These are phyloP conservation scores for Bellardia bayeri DNA, from an alignment of 2,888 invertebrate species.

Conservation along the genomic window DNA sequence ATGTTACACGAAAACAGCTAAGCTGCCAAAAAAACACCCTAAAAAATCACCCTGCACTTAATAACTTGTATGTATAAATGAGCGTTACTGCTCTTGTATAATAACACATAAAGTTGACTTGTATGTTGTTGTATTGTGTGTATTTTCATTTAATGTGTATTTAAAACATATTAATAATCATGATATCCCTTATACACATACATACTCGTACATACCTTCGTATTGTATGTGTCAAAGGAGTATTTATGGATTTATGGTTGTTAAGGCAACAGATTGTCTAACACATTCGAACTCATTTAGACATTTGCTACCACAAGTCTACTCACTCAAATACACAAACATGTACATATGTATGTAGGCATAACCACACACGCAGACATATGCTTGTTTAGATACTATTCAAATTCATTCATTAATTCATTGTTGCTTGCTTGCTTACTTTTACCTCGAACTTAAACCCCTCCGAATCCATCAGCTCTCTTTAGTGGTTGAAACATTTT, in stretches of 20 bases:
- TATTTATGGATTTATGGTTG: constrained; percentile 50
- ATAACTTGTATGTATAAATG: neutral
- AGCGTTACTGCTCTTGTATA: neutral
- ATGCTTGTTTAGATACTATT: neutral
- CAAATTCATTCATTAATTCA: constrained; percentile 5
- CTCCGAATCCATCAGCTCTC: constrained; percentile 46
- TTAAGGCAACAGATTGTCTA: constrained; percentile 48
- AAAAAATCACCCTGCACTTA: neutral
- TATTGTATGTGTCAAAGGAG: neutral
- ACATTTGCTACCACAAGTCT: constrained; percentile 14
- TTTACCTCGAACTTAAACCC: constrained; percentile 7
- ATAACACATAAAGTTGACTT: neutral
- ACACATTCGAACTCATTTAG: constrained; percentile 14
- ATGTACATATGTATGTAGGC: neutral
- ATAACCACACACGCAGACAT: neutral
- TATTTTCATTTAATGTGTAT: constrained; percentile 12
- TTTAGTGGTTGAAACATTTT: constrained; percentile 56
- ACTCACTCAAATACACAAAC: neutral
- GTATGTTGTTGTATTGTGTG: constrained; percentile 1
- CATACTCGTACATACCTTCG: neutral
- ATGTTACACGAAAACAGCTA: neutral
- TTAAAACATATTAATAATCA: constrained; percentile 25
- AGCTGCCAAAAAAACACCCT: too few species aligned
- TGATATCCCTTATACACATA: neutral
- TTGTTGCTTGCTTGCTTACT: constrained; percentile 1